Evolutionary conservation across 2,797 vertebrate species (phyloP), one percentile per base, ranked within the genome.

Genomic region (Coregonus ussuriensis): DNA sequence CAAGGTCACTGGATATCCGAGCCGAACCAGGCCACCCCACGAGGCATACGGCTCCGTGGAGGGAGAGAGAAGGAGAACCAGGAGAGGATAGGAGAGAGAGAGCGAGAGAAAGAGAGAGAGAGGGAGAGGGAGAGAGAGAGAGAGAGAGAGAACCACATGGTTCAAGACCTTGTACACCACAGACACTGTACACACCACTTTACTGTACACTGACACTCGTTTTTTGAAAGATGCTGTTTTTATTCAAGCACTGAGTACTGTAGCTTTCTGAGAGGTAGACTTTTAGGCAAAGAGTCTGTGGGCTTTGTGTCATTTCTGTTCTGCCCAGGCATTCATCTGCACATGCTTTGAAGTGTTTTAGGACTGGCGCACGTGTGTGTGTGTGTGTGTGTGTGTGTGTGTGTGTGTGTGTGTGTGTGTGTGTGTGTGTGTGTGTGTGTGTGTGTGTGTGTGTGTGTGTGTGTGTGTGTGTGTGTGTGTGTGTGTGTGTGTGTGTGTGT

Each of bases 401-500:
- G 51, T 71, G 6, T 71, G 15, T 56, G 16, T 4, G 11, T 33
- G 31, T 76, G 75, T 4, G 16, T 66, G 35, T 75, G 18, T 29
- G 37, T 54, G 51, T 52, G 9, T 52, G 51, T 13, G 14, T 52
- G 52, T 53, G 65, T 71, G 37, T 51, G 33, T 72, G 62, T 65
- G 53, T 71, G 6, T 71, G 15, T 56, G 16, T 4, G 9, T 33
- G 31, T 76, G 75, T 4, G 16, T 66, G 35, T 74, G 18, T 25
- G 37, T 54, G 51, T 52, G 1, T 31, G 31, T 31, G 31, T 31
- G 31, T 31, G 31, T 31, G 31, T 31, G 31, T 31, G 31, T 31
- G 31, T 31, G 31, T 31, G 31, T 77, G 71, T 67, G 59, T 67
- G 29, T 66, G 41, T 77, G 70, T 72, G 53, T 41, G 54, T 77